Base-by-base conservation (phyloP, 2,113 vertebrate species). In the Australoheros scitulus region DNA sequence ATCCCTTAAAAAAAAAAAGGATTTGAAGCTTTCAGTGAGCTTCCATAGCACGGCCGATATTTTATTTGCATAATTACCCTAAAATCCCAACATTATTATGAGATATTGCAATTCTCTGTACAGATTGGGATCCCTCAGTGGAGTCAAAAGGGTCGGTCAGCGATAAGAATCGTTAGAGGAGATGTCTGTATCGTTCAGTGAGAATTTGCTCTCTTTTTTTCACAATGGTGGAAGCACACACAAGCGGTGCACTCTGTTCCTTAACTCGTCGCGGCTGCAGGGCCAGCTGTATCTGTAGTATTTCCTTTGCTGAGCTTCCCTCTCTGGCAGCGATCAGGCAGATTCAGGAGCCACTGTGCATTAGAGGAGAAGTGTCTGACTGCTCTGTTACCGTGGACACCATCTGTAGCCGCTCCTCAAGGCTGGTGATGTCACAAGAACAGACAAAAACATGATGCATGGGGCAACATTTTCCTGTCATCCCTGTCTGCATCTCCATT, bases 331-430 rank as follows among this genome's bases (percentile, higher is more conserved):
- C 13, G 17, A 86, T 83, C 52, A 18, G 61, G 29, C 59, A 41
- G 52, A 88, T 88, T 78, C 80, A 82, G 81, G 86, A 87, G 87
- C 80, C 63, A 59, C 61, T 36, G 43, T 84, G 65, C 77, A 81
- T 85, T 61, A 68, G 74, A 78, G 76, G 52, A 36, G 65, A 83
- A 79, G 81, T 76, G 74, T 90, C 76, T 82, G 85, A 63, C 85
- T 80, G 81, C 87, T 85, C 84, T 75, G 93, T 94, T 92, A 90
- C 94, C 81, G 85, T 93, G 91, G 93, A 92, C 93, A 93, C 91
- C 84, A 74, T 89, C 91, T 89, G 86, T 85, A 78, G 87, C 85
- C 87, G 86, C 83, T 82, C 78, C 87, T 92, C 83, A 90, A 94
- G 92, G 92, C 91, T 77, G 24, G 86, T 87, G 85, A 88, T 90